Conservation (phyloP, 2,888 invertebrate genomes). For the Xanthorhoe spadicearia region DNA sequence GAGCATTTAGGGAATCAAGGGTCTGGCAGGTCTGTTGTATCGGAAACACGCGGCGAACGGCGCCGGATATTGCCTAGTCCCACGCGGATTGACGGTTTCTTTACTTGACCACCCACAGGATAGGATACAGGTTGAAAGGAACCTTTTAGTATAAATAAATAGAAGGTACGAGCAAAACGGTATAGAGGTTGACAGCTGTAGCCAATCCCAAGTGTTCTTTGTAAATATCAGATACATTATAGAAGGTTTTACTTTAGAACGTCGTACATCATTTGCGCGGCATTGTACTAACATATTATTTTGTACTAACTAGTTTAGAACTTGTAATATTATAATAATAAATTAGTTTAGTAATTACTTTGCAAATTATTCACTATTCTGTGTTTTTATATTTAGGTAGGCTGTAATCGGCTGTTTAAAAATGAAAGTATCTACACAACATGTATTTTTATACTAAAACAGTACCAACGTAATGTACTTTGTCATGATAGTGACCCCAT, state of each 20-base stretch:
- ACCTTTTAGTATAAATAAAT: slow-evolving; percentile 37
- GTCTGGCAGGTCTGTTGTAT: slow-evolving; percentile 55
- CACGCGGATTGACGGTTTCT: slow-evolving; percentile 50
- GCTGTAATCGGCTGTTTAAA: too few relatives aligned
- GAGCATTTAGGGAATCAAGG: slow-evolving; percentile 55
- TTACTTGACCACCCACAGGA: slow-evolving; percentile 49
- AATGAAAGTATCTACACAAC: too few relatives aligned
- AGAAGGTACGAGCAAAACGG: neutral
- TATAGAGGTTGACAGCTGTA: slow-evolving; percentile 17
- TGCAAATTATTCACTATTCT: too few relatives aligned
- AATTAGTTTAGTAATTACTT: too few relatives aligned
- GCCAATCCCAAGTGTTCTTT: slow-evolving; percentile 9
- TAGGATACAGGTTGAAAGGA: slow-evolving; percentile 38
- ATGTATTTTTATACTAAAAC: too few relatives aligned
- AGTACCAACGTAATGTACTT: neutral
- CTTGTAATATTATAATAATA: too few relatives aligned
- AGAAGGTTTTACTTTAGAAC: neutral
- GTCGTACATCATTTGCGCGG: too few relatives aligned
- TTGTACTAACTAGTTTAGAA: too few relatives aligned
- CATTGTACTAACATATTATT: too few relatives aligned
- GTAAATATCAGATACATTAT: slow-evolving; percentile 1
- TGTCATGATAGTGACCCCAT: slow-evolving; percentile 2
- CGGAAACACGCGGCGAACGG: slow-evolving; percentile 59
- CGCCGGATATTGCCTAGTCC: slow-evolving; percentile 68
- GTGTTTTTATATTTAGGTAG: too few relatives aligned